Conservation (phyloP, 2,113 vertebrate genomes). For the Leucosticte australis region DNA sequence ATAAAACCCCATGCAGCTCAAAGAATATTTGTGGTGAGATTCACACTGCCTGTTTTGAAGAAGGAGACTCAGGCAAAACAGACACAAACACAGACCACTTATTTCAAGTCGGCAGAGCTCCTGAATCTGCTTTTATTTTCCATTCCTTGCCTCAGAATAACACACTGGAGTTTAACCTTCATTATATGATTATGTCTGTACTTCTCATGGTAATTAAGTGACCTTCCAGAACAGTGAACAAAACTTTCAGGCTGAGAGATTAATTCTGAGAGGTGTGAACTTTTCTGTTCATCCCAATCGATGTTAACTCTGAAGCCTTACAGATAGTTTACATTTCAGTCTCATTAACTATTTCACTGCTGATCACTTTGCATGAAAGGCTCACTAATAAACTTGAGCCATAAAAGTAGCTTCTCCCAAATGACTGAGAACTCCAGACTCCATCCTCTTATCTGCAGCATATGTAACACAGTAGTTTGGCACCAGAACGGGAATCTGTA, state of each 20-base stretch:
- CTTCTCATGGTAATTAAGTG: constrained; percentile 52
- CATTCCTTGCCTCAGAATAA: neutral
- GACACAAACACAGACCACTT: neutral
- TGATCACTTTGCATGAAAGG: neutral
- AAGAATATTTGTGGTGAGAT: neutral
- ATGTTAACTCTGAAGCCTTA: constrained; percentile 25
- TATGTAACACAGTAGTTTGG: neutral
- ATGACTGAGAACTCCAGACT: neutral
- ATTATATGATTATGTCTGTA: constrained; percentile 20
- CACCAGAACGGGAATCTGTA: neutral
- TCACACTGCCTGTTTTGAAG: neutral
- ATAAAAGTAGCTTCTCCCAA: neutral
- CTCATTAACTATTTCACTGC: constrained; percentile 22
- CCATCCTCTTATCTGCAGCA: neutral
- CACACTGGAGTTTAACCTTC: constrained; percentile 36
- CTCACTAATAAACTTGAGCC: neutral
- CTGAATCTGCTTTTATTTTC: constrained; percentile 13
- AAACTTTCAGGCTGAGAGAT: constrained; percentile 52
- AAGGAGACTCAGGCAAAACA: neutral
- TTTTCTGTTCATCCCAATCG: constrained; percentile 39
- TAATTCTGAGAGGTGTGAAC: constrained; percentile 53
- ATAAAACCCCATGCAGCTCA: neutral
- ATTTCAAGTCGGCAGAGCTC: neutral
- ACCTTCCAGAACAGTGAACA: constrained; percentile 50
- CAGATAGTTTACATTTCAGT: neutral